A percentile compares a stretch with the other conserved stretches of the same genome.
Conservation (phyloP, 2,888 invertebrate genomes). For the Andrena praecox region DNA sequence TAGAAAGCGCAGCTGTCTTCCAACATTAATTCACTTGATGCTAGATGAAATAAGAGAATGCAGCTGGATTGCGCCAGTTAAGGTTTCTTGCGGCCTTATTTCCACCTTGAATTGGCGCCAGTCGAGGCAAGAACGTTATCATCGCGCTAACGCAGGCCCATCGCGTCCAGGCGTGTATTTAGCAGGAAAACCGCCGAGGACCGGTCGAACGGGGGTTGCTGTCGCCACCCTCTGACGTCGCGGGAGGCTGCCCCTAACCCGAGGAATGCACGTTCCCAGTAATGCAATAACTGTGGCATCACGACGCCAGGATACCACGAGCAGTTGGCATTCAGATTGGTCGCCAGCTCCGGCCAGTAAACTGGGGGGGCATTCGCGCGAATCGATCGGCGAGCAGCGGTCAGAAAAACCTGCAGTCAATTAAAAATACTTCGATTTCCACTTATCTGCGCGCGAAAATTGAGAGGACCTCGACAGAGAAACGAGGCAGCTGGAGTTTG, state of each 20-base stretch:
- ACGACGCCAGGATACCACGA: slow-evolving; percentile 72
- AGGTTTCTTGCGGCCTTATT: neutral
- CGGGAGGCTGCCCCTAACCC: slow-evolving; percentile 57
- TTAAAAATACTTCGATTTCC: slow-evolving; percentile 39
- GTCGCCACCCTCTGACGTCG: slow-evolving; percentile 58
- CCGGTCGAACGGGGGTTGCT: slow-evolving; percentile 48
- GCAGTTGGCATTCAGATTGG: slow-evolving; percentile 73
- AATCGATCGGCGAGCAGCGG: slow-evolving; percentile 49
- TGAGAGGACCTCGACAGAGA: too few species aligned
- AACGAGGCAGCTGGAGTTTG: too few species aligned
- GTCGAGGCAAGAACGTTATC: slow-evolving; percentile 33
- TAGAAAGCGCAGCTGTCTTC: too few species aligned
- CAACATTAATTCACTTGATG: neutral
- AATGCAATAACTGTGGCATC: slow-evolving; percentile 76
- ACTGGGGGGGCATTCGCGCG: slow-evolving; percentile 51
- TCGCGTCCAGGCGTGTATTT: slow-evolving; percentile 52
- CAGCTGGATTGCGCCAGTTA: neutral
- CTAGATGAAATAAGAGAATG: neutral
- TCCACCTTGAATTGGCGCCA: neutral
- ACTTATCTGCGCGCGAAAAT: slow-evolving; percentile 18
- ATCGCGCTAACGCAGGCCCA: neutral
- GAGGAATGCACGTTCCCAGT: slow-evolving; percentile 72
- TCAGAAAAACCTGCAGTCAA: slow-evolving; percentile 37
- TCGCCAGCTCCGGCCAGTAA: slow-evolving; percentile 45
- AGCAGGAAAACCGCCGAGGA: slow-evolving; percentile 61